These are phyloP conservation scores for Pteropus rufus DNA, from an alignment of 2,797 vertebrate species.

Conservation along the genomic window DNA sequence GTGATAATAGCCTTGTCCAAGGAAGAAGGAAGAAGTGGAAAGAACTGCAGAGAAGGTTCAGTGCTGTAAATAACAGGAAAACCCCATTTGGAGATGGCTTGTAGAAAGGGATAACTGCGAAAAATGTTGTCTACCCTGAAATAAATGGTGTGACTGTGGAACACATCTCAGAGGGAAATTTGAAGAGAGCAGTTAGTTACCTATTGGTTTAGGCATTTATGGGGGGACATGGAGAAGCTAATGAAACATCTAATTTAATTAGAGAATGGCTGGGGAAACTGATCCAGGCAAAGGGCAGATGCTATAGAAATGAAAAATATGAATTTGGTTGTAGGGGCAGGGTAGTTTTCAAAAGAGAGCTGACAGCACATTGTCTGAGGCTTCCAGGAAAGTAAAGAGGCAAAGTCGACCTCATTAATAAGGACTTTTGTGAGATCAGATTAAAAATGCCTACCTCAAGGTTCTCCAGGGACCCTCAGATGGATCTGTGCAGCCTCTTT, in stretches of 20 bases:
- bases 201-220: not conserved
- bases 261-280: not conserved
- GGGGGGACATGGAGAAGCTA: not conserved
- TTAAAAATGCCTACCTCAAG: not conserved
- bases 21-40: not conserved
- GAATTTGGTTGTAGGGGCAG: not conserved
- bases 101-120: not conserved
- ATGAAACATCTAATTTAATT: not conserved
- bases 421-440: not conserved
- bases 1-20: not conserved
- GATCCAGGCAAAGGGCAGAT: not conserved
- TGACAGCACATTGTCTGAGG: not conserved
- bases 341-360: not conserved
- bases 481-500: not conserved
- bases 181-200: not conserved
- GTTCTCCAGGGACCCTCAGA: not conserved
- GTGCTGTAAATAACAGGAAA: not conserved
- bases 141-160: not conserved
- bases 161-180: not conserved
- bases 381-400: not conserved
- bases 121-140: not conserved
- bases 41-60: not conserved
- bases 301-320: not conserved
- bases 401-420: not conserved
- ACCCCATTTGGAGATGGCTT: not conserved